Evolutionary conservation across 64 coral and sea anemone genomes (phyloP), one percentile per base, ranked within the genome.

Genomic region (Actinia equina): DNA sequence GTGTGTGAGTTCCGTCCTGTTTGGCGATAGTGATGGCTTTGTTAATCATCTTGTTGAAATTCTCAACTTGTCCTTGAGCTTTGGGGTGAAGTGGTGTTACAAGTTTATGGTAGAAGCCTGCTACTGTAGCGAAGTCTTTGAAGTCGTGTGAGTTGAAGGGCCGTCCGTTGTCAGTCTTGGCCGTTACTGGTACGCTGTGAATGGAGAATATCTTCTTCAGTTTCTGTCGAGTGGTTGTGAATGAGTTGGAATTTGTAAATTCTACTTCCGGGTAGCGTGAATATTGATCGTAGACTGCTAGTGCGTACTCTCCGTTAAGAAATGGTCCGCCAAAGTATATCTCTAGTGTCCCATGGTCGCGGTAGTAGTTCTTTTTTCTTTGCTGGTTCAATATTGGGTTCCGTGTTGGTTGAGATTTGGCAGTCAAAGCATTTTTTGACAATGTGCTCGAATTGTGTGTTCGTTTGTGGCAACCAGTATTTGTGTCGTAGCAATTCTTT

Each of bases 241-340:
- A 65, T 22, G 63, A 14, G 52, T 59, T 92, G 2, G 90, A 70
- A 7, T 5, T 26, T 9, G 77, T 67, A 62, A 92, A 87, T 45
- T 92, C 90, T 3, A 82, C 77, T 61, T 92, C 85, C 17, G 84
- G 85, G 84, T 92, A 92, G 44, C 85, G 44, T 43, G 90, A 92
- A 61, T 87, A 87, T 26, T 92, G 90, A 85, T 92, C 83, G 15
- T 87, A 90, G 15, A 87, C 69, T 7, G 87, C 76, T 9, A 94
- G 37, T 87, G 86, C 77, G 56, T 94, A 94, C 85, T 94, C 80
- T 23, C 80, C 80, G 9, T 80, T 94, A 53, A 88, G 92, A 57
- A 94, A 89, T 65, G 92, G 92, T 80, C 92, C 88, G 51, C 92
- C 86, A 41, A 90, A 94, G 71, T 93, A 87, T 2, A 86, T 74